Evolutionary conservation across 2,797 vertebrate genomes (phyloP).

Genomic region (Setipinna tenuifilis): DNA sequence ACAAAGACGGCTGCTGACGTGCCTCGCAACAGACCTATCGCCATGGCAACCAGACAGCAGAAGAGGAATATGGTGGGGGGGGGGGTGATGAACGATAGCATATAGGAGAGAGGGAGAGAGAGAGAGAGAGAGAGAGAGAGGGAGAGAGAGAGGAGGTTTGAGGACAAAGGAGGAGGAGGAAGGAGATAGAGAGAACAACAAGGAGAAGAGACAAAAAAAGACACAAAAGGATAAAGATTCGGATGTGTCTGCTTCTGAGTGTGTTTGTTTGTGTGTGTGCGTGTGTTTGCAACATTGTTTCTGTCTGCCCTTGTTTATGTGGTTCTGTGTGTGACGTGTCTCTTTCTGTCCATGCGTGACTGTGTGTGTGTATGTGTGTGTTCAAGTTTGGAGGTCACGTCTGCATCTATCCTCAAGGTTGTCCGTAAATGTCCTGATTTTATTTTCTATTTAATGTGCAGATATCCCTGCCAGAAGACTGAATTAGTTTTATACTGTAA

Average conservation of each 20-base stretch:
- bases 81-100: neutral
- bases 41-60: slow-evolving; percentile 69
- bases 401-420: neutral
- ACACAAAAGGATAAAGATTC: neutral
- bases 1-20: slow-evolving; percentile 49
- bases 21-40: slow-evolving; percentile 53
- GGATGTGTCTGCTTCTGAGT: neutral
- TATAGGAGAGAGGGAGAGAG: slow-evolving; percentile 32
- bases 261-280: neutral
- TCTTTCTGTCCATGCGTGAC: too few species aligned
- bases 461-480: neutral
- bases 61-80: slow-evolving; percentile 52
- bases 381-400: neutral
- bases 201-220: neutral
- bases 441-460: neutral
- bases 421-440: neutral
- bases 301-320: neutral
- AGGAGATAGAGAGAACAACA: slow-evolving; percentile 12
- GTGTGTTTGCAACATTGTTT: neutral
- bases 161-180: slow-evolving; percentile 39
- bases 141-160: slow-evolving; percentile 9
- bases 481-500: neutral
- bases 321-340: neutral
- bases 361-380: neutral
- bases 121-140: slow-evolving; percentile 23